Evolutionary conservation across 30 jellyfish, hydroid and myxozoan species (phyloP).

Genomic region (Hydractinia symbiolongicarpus): DNA sequence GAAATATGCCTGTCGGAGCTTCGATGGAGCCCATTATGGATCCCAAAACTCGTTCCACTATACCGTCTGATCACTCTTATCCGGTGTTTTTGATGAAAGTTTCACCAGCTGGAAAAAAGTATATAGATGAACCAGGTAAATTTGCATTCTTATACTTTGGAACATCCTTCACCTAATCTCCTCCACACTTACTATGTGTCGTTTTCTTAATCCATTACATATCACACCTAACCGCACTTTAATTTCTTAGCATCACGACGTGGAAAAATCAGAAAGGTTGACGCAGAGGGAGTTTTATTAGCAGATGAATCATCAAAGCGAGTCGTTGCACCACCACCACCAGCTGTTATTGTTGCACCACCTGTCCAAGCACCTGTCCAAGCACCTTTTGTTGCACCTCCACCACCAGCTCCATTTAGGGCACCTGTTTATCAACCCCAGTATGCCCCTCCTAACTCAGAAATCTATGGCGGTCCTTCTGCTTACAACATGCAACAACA

Average conservation of each 20-base stretch:
- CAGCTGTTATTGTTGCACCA: constrained; percentile 7
- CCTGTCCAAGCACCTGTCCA: constrained; percentile 11
- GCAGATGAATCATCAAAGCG: background rate
- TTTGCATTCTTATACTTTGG: background rate
- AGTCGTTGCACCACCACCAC: background rate
- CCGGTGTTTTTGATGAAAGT: constrained; percentile 91
- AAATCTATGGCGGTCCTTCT: background rate
- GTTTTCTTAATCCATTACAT: background rate
- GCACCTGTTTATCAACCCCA: constrained; percentile 6
- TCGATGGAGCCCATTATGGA: constrained; percentile 98
- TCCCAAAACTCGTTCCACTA: constrained; percentile 60
- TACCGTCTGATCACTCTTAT: constrained; percentile 68
- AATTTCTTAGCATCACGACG: constrained; percentile 23
- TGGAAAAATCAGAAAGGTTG: constrained; percentile 21
- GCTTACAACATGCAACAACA: constrained; percentile 13
- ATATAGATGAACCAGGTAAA: constrained; percentile 56
- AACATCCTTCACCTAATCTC: too few species aligned
- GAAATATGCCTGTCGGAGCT: constrained; percentile 96
- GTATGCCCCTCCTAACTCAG: background rate
- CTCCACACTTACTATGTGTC: too few species aligned
- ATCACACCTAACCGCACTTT: background rate
- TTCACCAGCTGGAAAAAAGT: constrained; percentile 85
- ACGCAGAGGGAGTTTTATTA: constrained; percentile 33
- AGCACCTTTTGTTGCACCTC: constrained; percentile 9
- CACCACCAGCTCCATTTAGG: constrained; percentile 8